These are phyloP conservation scores for Vesta saturnalis DNA, from an alignment of 2,888 invertebrate species.

Conservation along the genomic window DNA sequence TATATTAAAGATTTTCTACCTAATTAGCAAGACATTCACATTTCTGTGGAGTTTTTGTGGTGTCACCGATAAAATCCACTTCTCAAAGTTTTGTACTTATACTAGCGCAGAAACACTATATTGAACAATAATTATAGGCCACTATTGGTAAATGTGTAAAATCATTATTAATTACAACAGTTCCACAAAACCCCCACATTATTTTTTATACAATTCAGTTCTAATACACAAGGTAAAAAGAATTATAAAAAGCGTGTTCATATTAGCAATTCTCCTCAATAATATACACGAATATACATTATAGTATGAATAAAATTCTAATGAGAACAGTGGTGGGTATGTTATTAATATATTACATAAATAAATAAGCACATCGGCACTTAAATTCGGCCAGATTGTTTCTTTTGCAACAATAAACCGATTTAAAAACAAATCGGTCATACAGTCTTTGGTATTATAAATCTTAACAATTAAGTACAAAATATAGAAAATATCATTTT, in stretches of 20 bases:
- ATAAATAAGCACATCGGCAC: conserved; percentile 43
- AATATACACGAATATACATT: conserved; percentile 35
- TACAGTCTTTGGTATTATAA: conserved; percentile 50
- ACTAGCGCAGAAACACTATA: not conserved
- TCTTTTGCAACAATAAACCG: conserved; percentile 37
- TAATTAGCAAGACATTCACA: not conserved
- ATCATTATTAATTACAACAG: not conserved
- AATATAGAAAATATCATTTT: conserved; percentile 47
- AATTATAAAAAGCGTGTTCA: conserved; percentile 29
- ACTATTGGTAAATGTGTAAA: conserved; percentile 9
- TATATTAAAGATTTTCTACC: not conserved
- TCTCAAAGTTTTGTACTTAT: not conserved
- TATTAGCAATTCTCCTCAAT: conserved; percentile 24
- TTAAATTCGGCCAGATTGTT: conserved; percentile 39
- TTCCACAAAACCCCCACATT: conserved; percentile 8
- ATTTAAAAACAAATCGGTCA: conserved; percentile 38
- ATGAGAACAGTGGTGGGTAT: conserved; percentile 36
- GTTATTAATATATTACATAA: conserved; percentile 38
- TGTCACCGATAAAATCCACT: not conserved
- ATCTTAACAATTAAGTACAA: conserved; percentile 53
- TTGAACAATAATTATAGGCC: conserved; percentile 12
- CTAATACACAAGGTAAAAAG: conserved; percentile 10
- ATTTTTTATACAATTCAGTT: not conserved
- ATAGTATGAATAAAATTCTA: conserved; percentile 32
- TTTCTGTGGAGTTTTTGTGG: not conserved